Evolutionary conservation across 2,888 invertebrate species (phyloP).

Genomic region (Scelioninae gen. 1): DNA sequence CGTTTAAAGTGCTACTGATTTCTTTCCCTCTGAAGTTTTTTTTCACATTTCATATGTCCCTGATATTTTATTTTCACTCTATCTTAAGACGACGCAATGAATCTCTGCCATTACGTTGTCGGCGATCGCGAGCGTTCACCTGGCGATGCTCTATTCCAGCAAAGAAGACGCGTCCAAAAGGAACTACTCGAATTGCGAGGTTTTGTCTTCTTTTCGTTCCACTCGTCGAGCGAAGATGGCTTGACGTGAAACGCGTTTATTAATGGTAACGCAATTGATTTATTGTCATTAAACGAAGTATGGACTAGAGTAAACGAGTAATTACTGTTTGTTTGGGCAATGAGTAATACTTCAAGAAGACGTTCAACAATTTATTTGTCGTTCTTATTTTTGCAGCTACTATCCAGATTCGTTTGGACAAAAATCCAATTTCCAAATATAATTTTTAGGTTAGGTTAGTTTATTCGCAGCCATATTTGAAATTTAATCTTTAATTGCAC

Average conservation of each 20-base stretch:
- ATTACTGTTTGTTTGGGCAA: slow-evolving; percentile 21
- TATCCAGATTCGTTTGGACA: background rate
- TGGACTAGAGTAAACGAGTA: slow-evolving; percentile 19
- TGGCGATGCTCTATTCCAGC: slow-evolving; percentile 20
- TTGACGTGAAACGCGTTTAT: slow-evolving; percentile 33
- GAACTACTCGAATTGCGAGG: slow-evolving; percentile 30
- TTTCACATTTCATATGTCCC: background rate
- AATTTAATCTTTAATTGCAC: too few relatives aligned
- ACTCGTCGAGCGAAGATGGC: slow-evolving; percentile 8
- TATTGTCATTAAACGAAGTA: slow-evolving; percentile 28
- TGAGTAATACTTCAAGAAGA: slow-evolving; percentile 1
- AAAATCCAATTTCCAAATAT: too few relatives aligned
- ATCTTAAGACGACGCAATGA: slow-evolving; percentile 33
- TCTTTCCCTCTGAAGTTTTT: slow-evolving; percentile 17
- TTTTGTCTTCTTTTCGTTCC: slow-evolving; percentile 37
- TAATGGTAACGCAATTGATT: slow-evolving; percentile 42
- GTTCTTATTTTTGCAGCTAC: too few relatives aligned
- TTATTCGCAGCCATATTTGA: too few relatives aligned
- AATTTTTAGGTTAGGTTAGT: too few relatives aligned
- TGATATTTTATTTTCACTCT: slow-evolving; percentile 43
- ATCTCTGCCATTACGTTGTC: slow-evolving; percentile 49
- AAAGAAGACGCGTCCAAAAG: slow-evolving; percentile 32
- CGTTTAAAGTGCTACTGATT: slow-evolving; percentile 34
- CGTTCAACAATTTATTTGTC: too few relatives aligned
- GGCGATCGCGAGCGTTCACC: slow-evolving; percentile 42